Base-by-base conservation (phyloP, 2,113 vertebrate species). In the Electrona antarctica region DNA sequence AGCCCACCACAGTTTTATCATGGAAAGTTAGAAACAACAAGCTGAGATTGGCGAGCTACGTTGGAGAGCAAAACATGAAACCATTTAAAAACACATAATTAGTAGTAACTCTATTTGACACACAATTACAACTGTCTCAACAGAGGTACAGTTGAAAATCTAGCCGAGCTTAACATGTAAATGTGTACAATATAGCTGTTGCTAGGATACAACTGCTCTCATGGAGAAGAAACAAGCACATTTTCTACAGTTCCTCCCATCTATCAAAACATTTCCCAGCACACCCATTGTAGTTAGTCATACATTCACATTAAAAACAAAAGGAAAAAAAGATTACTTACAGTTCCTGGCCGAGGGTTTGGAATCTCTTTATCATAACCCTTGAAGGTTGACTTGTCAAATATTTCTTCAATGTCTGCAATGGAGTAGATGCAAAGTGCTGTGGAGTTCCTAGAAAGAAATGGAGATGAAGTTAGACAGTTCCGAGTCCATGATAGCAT, bases 341-440 rank as follows among this genome's bases (percentile, higher is more conserved):
- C 97, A 76, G 87, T 92, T 84, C 97, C 96, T 0, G 97, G 96
- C 64, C 94, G 94, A 49, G 95, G 92, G 10, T 70, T 80, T 0
- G 95, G 95, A 15, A 92, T 78, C 0, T 81, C 55, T 0, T 80
- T 33, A 0, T 72, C 9, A 50, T 93, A 96, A 68, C 92, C 96
- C 64, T 93, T 97, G 83, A 97, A 96, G 0, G 64, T 79, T 2
- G 97, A 97, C 0, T 80, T 93, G 14, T 89, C 88, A 86, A 98
- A 98, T 67, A 95, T 71, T 0, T 9, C n/a, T 63, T 96, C 95
- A 6, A 98, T 95, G 63, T 93, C 93, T 8, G 55, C 82, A 0
- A 98, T 90, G 0, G 95, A 92, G 68, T 96, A 98, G 65, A 96
- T 88, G 0, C 97, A 98, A 57, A 98, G 91, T 0, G 96, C 97